Percentiles rank a stretch among this genome's conserved stretches.
Conservation (phyloP, 2,888 invertebrate genomes). For the Philereme vetulata region DNA sequence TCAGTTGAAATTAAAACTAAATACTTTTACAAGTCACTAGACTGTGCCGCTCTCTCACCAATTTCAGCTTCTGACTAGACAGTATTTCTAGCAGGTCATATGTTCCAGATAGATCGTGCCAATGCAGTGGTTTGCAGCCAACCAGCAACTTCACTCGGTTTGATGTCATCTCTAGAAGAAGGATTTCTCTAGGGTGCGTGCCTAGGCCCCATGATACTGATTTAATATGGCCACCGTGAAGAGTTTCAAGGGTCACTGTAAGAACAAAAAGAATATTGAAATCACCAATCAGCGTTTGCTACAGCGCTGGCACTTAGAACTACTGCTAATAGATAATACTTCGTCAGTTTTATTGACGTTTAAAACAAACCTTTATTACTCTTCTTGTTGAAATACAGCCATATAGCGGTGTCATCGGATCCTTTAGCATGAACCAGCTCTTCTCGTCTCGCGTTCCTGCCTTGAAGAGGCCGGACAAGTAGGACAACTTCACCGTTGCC, state of each 20-base stretch:
- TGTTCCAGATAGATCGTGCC: constrained; percentile 84
- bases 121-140: constrained; percentile 86
- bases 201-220: constrained; percentile 86
- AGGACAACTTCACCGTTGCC: constrained; percentile 63
- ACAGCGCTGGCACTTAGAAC: too few relatives aligned
- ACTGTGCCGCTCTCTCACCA: constrained; percentile 70
- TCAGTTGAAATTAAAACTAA: too few relatives aligned
- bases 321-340: too few relatives aligned
- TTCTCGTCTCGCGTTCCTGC: constrained; percentile 55
- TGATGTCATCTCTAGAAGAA: constrained; percentile 83
- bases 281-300: too few relatives aligned
- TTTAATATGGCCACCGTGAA: constrained; percentile 82
- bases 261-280: constrained; percentile 14
- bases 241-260: constrained; percentile 86
- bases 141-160: constrained; percentile 85
- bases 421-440: constrained; percentile 65
- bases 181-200: constrained; percentile 76
- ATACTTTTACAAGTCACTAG: too few relatives aligned
- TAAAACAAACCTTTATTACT: constrained; percentile 62
- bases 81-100: constrained; percentile 84
- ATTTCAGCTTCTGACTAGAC: constrained; percentile 77
- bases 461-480: constrained; percentile 61
- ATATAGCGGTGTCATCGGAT: constrained; percentile 61
- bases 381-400: constrained; percentile 67
- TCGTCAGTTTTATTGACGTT: too few relatives aligned